Evolutionary conservation across 2,888 invertebrate genomes (phyloP), one percentile per base, ranked within the genome.

Genomic region (Lingula anatina): DNA sequence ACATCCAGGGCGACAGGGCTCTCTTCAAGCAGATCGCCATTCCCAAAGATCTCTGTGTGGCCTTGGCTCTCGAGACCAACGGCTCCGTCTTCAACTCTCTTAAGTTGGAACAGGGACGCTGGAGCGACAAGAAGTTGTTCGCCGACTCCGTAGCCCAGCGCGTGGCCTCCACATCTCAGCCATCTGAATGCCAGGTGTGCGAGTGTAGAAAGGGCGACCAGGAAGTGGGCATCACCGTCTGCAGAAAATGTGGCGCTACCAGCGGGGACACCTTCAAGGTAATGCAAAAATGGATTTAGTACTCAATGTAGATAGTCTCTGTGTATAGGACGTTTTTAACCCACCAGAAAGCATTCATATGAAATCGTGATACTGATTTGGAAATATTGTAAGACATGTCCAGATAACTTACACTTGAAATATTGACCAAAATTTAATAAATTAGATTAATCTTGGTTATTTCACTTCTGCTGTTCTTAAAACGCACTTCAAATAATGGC

Each of bases 11-110:
- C 0, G 89, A 91, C 74, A 73, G 79, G 0, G 86, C 84, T 39
- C 79, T 90, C 5, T 80, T 86, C 54, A 65, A 69, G 36, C 55
- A 59, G 18, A 56, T 78, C 20, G 57, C 62, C 5, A 54, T 70
- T 49, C 68, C 71, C 5, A 54, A 56, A 15, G 73, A 73, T 54
- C 50, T 59, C 37, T 90, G 89, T 73, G 81, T 84, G 31, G 83
- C 84, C 52, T 84, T 86, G 59, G 82, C 85, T 9, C 78, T 85
- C 50, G 76, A 79, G 49, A 85, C 87, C 64, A 82, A 82, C 45
- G 88, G 88, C 21, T 80, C 84, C 15, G 81, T 85, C 9, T 85
- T 87, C 78, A 84, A 85, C 5, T 76, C 83, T 2, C 79, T 79
- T 53, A 57, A 66, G 49, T 44, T 70, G 46, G 52, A 50, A 4